Evolutionary conservation across 2,888 invertebrate species (phyloP).

Genomic region (Sipha maydis): DNA sequence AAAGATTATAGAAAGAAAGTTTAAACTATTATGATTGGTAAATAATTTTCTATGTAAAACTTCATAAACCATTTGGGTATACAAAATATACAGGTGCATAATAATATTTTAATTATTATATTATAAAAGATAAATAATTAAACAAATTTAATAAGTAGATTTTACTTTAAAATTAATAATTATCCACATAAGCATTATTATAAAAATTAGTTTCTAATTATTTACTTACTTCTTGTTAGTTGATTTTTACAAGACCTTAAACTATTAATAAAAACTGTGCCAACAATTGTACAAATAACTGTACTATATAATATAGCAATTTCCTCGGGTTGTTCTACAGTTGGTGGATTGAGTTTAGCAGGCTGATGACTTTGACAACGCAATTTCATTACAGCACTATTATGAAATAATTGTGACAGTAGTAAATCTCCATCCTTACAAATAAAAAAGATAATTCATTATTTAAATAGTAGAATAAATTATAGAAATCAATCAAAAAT

Average conservation of each 20-base stretch:
- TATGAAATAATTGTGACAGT: conserved; percentile 85
- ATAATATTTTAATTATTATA: background rate
- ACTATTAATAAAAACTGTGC: conserved; percentile 81
- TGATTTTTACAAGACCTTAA: conserved; percentile 82
- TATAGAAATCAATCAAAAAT: conserved; percentile 1
- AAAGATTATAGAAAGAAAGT: too few species aligned
- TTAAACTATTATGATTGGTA: too few species aligned
- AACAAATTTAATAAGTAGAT: too few species aligned
- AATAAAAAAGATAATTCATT: conserved; percentile 60
- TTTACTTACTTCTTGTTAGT: conserved; percentile 77
- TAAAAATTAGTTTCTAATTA: background rate
- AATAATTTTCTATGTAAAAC: too few species aligned
- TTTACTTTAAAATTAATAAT: too few species aligned
- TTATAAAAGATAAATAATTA: too few species aligned
- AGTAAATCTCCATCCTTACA: conserved; percentile 79
- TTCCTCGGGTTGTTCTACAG: conserved; percentile 73
- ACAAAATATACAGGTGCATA: background rate
- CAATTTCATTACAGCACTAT: conserved; percentile 80
- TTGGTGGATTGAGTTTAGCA: conserved; percentile 67
- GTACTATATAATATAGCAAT: conserved; percentile 79
- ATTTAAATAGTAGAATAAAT: conserved; percentile 16
- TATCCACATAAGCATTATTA: background rate
- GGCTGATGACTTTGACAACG: conserved; percentile 79
- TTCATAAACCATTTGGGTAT: too few species aligned
- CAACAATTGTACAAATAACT: conserved; percentile 80